A percentile compares a stretch with the other conserved stretches of the same genome.
phyloP scores from a whole-genome alignment of 2,888 invertebrate species.

The Andrena haemorrhoa region DNA sequence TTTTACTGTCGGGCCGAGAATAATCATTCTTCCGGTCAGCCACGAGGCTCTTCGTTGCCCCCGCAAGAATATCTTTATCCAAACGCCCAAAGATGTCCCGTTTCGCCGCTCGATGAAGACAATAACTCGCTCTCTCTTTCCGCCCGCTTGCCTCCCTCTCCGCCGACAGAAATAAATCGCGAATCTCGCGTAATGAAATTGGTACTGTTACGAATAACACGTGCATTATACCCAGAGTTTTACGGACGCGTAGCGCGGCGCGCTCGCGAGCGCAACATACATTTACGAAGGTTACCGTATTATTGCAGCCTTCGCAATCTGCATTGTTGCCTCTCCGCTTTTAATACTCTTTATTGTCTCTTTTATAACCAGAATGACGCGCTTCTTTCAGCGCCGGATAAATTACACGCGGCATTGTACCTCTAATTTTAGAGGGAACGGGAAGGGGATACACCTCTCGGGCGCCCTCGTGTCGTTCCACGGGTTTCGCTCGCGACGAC shows the following conservation, averaged over 20 bases:
- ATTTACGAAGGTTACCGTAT: slow-evolving; percentile 75
- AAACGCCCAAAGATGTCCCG: background rate
- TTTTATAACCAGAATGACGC: slow-evolving; percentile 76
- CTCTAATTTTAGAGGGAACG: slow-evolving; percentile 71
- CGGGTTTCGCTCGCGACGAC: slow-evolving; percentile 28
- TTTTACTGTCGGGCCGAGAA: slow-evolving; percentile 58
- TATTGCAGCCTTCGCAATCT: slow-evolving; percentile 76
- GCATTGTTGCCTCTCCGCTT: slow-evolving; percentile 76
- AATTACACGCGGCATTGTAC: slow-evolving; percentile 75
- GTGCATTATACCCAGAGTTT: slow-evolving; percentile 68
- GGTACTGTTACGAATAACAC: slow-evolving; percentile 72
- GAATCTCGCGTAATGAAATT: slow-evolving; percentile 71
- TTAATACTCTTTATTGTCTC: slow-evolving; percentile 77
- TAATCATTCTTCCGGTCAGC: slow-evolving; percentile 42
- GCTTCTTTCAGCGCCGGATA: slow-evolving; percentile 75
- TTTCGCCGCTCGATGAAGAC: background rate
- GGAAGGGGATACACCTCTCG: slow-evolving; percentile 50
- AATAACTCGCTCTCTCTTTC: background rate
- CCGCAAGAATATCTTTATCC: slow-evolving; percentile 48
- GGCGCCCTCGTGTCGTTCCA: slow-evolving; percentile 44
- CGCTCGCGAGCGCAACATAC: slow-evolving; percentile 33
- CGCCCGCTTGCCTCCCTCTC: background rate
- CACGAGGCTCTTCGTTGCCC: too few relatives aligned
- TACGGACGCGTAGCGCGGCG: slow-evolving; percentile 58
- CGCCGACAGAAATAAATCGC: slow-evolving; percentile 67